These are phyloP conservation scores for Diaperis boleti DNA, from an alignment of 2,888 invertebrate genomes.

Conservation along the genomic window DNA sequence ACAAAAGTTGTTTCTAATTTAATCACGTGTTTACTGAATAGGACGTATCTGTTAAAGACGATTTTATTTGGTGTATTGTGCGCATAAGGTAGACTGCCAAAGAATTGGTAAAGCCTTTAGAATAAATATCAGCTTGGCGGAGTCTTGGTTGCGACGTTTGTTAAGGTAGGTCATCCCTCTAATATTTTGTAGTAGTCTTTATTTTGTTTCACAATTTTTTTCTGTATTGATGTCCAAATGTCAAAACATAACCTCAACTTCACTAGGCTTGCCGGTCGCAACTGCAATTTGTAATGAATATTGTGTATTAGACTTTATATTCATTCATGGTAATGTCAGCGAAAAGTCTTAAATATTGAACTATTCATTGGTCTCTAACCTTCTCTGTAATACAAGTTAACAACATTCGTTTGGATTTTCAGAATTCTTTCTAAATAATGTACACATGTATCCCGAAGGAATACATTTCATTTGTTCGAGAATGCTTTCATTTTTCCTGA, in stretches of 20 bases:
- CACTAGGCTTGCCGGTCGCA: no score
- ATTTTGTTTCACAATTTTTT: no score
- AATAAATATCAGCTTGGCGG: slow-evolving; percentile 4
- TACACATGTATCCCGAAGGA: slow-evolving; percentile 61
- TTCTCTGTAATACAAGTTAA: slow-evolving; percentile 4
- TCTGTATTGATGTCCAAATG: no score
- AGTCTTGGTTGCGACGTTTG: neutral
- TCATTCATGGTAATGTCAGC: neutral
- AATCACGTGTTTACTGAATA: neutral
- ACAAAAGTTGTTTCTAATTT: neutral
- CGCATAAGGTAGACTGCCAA: slow-evolving; percentile 6
- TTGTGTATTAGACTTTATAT: no score
- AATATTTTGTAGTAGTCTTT: neutral
- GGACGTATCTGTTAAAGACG: neutral
- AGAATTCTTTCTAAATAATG: slow-evolving; percentile 60
- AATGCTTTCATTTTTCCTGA: slow-evolving; percentile 66
- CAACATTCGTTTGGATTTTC: slow-evolving; percentile 4
- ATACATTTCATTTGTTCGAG: slow-evolving; percentile 66
- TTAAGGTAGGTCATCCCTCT: slow-evolving; percentile 8
- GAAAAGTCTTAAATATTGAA: slow-evolving; percentile 5
- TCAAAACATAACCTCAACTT: slow-evolving; percentile 14
- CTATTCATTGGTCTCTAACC: neutral
- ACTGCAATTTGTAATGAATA: no score
- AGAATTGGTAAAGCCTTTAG: slow-evolving; percentile 10
- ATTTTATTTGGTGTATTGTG: slow-evolving; percentile 28